Evolutionary conservation across 2,888 invertebrate species (phyloP), one percentile per base, ranked within the genome.

Genomic region (Chrysolina oricalcia): DNA sequence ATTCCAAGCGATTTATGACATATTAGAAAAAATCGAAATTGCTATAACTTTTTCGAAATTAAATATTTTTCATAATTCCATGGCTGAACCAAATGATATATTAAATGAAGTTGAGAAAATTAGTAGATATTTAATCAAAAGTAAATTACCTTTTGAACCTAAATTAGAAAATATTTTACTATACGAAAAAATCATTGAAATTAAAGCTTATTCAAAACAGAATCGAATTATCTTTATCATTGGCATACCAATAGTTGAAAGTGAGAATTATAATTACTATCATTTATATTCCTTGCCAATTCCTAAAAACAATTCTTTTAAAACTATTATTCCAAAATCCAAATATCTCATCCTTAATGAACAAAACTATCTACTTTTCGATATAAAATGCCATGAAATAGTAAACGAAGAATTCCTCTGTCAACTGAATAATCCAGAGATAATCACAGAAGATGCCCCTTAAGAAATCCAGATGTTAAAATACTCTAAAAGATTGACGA

Each of bases 171-270:
- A 77, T 50, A 62, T 79, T 2, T 67, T 77, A 59, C 17, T 72
- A 13, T 77, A 75, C 27, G 75, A 77, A 77, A 77, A 75, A 64
- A 70, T 72, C 19, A 59, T 79, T n/a, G 63, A 73, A 63, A 73
- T 78, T 41, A 79, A 74, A 69, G 67, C 68, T 62, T 78, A 74
- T 59, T 59, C 53, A 35, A 78, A 74, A 65, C 56, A 41, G 13
- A 68, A 50, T 43, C 23, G 70, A 66, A 64, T 76, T 6, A 66
- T 78, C n/a, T 78, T 75, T 46, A 64, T 77, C 66, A 75, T 41
- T 19, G 74, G 73, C 72, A 71, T 78, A 43, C 76, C 76, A 17
- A 71, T 76, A 43, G n/a, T n/a, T n/a, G n/a, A n/a, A n/a, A n/a
- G n/a, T n/a, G n/a, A n/a, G n/a, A n/a, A n/a, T n/a, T n/a, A n/a